Conservation (phyloP, 2,113 vertebrate species). For the Gymnobelideus leadbeateri region DNA sequence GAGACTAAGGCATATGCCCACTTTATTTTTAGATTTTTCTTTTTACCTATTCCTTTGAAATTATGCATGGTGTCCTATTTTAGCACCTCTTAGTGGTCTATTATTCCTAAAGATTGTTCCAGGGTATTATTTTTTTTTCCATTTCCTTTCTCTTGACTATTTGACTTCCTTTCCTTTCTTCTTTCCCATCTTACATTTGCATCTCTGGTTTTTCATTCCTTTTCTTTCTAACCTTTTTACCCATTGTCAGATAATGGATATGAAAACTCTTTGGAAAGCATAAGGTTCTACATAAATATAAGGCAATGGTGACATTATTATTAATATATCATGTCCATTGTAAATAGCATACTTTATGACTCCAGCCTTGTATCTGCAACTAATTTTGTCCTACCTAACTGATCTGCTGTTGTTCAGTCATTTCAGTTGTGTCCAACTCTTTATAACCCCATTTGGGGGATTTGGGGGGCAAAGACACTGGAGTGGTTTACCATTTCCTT, state of each 20-base stretch:
- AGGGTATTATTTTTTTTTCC: conserved; percentile 22
- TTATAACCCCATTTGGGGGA: too few species aligned
- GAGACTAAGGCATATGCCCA: neutral
- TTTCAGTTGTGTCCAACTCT: conserved; percentile 20
- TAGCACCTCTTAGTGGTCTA: neutral
- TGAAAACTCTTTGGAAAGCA: conserved; percentile 42
- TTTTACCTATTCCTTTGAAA: conserved; percentile 28
- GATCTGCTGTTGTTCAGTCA: neutral
- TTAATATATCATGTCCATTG: neutral
- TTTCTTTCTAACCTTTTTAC: conserved; percentile 19
- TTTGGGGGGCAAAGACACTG: too few species aligned
- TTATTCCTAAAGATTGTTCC: conserved; percentile 29
- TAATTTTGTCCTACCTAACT: conserved; percentile 40
- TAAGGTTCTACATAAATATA: conserved; percentile 40
- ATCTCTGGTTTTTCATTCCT: neutral
- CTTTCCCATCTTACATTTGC: neutral
- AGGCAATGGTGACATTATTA: neutral
- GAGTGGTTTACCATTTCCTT: neutral
- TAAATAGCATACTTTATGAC: conserved; percentile 37
- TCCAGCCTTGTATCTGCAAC: neutral
- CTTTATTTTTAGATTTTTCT: neutral
- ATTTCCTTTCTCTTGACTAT: conserved; percentile 42
- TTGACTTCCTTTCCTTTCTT: conserved; percentile 39
- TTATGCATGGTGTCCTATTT: neutral
- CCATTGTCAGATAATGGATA: conserved; percentile 15